A percentile compares a stretch with the other conserved stretches of the same genome.
These are phyloP conservation scores for Acropora tenuis DNA, from an alignment of 64 coral and sea anemone species.

Conservation along the genomic window DNA sequence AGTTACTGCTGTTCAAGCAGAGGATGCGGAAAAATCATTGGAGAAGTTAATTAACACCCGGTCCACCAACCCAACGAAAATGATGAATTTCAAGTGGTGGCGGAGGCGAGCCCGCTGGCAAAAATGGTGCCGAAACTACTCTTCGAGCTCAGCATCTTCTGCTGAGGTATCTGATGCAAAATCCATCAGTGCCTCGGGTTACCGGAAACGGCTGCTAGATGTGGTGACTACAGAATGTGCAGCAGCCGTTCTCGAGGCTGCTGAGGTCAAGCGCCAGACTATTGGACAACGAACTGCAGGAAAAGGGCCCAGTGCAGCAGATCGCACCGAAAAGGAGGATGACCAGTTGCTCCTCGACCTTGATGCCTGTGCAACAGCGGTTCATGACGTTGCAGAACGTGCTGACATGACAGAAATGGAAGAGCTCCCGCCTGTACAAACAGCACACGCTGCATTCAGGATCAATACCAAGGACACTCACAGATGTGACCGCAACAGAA, in stretches of 20 bases:
- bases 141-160: constrained; percentile 8
- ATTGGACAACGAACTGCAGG: constrained; percentile 21
- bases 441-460: neutral
- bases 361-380: constrained; percentile 20
- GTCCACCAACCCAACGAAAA: constrained; percentile 53
- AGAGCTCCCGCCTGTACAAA: constrained; percentile 11
- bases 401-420: constrained; percentile 5
- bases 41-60: constrained; percentile 35
- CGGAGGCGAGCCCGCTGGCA: too few species aligned
- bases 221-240: constrained; percentile 54
- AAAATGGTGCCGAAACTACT: constrained; percentile 12
- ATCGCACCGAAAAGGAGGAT: constrained; percentile 25
- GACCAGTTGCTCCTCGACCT: constrained; percentile 3
- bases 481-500: constrained; percentile 31
- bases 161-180: constrained; percentile 52
- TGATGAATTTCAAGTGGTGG: constrained; percentile 51
- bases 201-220: constrained; percentile 42
- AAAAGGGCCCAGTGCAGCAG: constrained; percentile 48
- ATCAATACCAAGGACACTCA: constrained; percentile 46
- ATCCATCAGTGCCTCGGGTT: constrained; percentile 50
- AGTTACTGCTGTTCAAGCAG: neutral
- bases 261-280: constrained; percentile 38
- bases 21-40: constrained; percentile 22
- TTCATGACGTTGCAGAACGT: constrained; percentile 26
- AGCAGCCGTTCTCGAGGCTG: constrained; percentile 39